Conservation (phyloP, 2,797 vertebrate genomes). For the Acanthurus leucopareius region DNA sequence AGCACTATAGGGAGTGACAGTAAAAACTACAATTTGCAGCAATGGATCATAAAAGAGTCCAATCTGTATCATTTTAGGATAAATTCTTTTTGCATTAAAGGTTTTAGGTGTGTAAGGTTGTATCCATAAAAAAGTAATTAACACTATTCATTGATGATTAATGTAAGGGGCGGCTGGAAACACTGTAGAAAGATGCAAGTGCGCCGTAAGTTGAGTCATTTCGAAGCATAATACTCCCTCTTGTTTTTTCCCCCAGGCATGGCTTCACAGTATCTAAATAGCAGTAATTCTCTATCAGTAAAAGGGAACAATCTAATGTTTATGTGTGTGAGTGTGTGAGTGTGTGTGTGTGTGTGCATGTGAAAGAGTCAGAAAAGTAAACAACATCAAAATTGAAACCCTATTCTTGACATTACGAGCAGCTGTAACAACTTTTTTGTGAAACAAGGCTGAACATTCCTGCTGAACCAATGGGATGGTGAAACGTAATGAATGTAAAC, state of each 20-base stretch:
- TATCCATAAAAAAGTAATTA: not conserved
- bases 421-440: too few relatives aligned
- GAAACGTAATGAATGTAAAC: too few relatives aligned
- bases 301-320: not conserved
- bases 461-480: too few relatives aligned
- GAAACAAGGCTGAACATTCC: too few relatives aligned
- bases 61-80: not conserved
- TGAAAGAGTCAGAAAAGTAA: too few relatives aligned
- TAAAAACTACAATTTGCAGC: not conserved
- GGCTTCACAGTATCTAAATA: not conserved
- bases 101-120: not conserved
- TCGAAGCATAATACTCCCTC: too few relatives aligned
- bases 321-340: constrained; percentile 21
- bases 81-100: not conserved
- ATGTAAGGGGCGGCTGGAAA: not conserved
- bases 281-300: not conserved
- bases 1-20: too few relatives aligned
- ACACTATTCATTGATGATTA: constrained; percentile 1
- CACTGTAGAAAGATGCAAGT: not conserved
- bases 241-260: too few relatives aligned
- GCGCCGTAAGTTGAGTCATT: too few relatives aligned
- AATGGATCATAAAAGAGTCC: not conserved
- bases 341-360: constrained; percentile 9
- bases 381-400: too few relatives aligned
- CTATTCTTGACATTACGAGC: too few relatives aligned